These are phyloP conservation scores for Edolisoma coerulescens DNA, from an alignment of 2,113 vertebrate genomes.

Conservation along the genomic window DNA sequence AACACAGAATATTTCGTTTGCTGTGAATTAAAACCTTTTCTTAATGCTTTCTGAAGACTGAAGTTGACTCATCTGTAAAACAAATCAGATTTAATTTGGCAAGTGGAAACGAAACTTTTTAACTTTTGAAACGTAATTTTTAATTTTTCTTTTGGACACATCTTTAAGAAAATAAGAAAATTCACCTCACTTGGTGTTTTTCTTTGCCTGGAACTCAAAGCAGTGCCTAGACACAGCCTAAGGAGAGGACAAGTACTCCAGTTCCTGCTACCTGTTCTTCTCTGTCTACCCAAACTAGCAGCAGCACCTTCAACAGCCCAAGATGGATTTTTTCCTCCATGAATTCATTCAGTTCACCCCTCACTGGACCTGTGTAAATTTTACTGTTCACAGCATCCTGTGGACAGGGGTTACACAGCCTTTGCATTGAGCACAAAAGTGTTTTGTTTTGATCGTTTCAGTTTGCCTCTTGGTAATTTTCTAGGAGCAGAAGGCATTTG, in stretches of 20 bases:
- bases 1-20: neutral
- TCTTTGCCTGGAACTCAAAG: neutral
- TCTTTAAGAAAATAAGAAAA: constrained; percentile 14
- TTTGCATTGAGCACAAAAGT: neutral
- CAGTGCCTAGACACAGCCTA: neutral
- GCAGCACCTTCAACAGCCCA: neutral
- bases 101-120: neutral
- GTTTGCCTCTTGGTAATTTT: neutral
- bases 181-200: neutral
- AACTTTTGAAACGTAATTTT: neutral
- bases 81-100: neutral
- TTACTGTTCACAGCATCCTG: neutral
- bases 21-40: neutral
- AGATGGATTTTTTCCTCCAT: neutral
- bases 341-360: neutral
- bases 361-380: neutral
- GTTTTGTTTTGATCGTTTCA: neutral
- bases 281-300: neutral
- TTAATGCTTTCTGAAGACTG: neutral
- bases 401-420: neutral
- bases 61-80: constrained; percentile 1
- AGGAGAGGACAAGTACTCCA: neutral
- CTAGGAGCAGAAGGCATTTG: neutral
- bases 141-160: neutral
- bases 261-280: neutral